phyloP scores from a whole-genome alignment of 2,113 vertebrate genomes.

The Empidonax alnorum region DNA sequence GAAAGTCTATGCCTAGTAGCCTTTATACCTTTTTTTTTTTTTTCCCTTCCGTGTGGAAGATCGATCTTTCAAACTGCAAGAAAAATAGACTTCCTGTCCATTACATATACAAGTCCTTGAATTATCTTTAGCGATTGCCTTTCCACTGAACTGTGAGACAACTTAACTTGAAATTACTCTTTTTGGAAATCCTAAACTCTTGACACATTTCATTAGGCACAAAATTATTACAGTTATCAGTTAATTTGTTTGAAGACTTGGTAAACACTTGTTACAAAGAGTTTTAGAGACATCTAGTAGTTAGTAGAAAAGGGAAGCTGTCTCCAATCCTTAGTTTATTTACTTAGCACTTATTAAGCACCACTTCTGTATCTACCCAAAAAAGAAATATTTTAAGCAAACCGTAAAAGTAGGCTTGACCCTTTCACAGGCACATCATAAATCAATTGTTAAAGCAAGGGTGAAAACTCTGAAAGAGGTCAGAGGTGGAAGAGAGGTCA shows the following conservation, averaged over 20 bases:
- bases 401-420: constrained; percentile 85
- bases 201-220: constrained; percentile 72
- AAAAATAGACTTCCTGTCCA: constrained; percentile 65
- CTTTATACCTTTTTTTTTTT: not conserved
- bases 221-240: constrained; percentile 74
- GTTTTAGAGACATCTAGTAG: constrained; percentile 48
- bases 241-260: constrained; percentile 72
- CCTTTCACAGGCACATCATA: constrained; percentile 80
- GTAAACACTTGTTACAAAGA: constrained; percentile 70
- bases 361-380: constrained; percentile 79
- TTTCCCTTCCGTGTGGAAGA: not conserved
- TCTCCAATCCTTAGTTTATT: constrained; percentile 74
- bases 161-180: constrained; percentile 67
- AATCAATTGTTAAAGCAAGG: constrained; percentile 85
- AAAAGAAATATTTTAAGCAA: constrained; percentile 86
- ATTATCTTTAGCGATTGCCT: constrained; percentile 56
- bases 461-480: constrained; percentile 81
- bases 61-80: constrained; percentile 58
- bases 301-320: constrained; percentile 70
- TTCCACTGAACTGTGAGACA: constrained; percentile 63
- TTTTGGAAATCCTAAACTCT: constrained; percentile 59
- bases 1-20: constrained; percentile 33
- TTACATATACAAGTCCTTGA: constrained; percentile 59
- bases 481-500: constrained; percentile 83
- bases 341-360: constrained; percentile 75